Base-by-base conservation (phyloP, 2,797 vertebrate species). In the Alectoris magna region DNA sequence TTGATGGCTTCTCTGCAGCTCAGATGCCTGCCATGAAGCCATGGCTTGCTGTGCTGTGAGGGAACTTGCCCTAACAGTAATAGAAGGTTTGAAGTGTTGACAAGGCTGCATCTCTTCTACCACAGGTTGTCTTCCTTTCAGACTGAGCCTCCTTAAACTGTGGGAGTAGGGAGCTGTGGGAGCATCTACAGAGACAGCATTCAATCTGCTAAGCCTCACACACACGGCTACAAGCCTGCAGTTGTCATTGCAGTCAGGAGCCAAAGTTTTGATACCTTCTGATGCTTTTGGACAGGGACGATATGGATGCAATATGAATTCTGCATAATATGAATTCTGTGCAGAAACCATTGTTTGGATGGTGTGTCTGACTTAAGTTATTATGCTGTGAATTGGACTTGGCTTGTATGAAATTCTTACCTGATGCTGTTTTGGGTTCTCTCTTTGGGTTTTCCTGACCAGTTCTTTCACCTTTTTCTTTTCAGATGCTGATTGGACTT, bases 401-500 rank as follows among this genome's bases (percentile, higher is more conserved):
- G 36, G 13, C 17, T 69, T 79, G 49, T 69, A 0, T 64, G 44
- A 60, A 85, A 70, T 18, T 82, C 26, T 70, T 85, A 17, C 5
- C 3, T 72, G 27, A 46, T 66, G 27, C 22, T 66, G 31, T 22
- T 41, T 60, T 78, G 73, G 36, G 18, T 34, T 34, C 78, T 21
- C 8, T 14, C 23, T 49, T 49, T 26, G 23, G 23, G 48, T 71
- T 90, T 86, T 31, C 26, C 51, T 95, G 51, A 92, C 38, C 18
- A 13, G 0, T 53, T 68, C 62, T 64, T 67, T 95, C 72, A 24
- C 6, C 93, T 80, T 92, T 90, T 34, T 96, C 14, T 16, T 71
- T 87, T 73, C 96, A 99, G 99, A 99, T 99, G 99, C 98, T 99
- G 95, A 99, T 99, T 81, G 99, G 99, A 69, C 98, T 99, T 16